Conservation (phyloP, 2,888 invertebrate species). For the Melanargia galathea region DNA sequence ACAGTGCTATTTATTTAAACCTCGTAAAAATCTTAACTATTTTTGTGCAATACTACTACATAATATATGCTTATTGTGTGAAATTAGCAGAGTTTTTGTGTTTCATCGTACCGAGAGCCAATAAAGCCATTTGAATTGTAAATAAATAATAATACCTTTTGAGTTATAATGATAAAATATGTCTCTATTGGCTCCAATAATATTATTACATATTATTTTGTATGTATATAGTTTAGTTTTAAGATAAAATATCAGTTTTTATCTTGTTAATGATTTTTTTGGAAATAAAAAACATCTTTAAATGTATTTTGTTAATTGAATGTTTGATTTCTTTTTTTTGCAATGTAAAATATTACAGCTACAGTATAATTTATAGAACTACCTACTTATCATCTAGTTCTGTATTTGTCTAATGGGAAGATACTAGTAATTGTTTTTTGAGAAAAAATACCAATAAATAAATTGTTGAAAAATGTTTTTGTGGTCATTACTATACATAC, state of each 20-base stretch:
- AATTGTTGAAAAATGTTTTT: too few relatives aligned
- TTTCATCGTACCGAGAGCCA: neutral
- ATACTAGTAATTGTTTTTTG: too few relatives aligned
- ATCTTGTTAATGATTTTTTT: neutral
- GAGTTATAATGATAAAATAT: too few relatives aligned
- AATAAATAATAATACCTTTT: neutral
- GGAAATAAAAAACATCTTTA: neutral
- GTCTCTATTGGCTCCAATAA: constrained; percentile 2
- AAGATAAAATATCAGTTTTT: neutral
- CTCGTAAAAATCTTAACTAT: constrained; percentile 6
- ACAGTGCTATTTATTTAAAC: constrained; percentile 3
- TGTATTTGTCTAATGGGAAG: too few relatives aligned
- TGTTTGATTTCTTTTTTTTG: neutral
- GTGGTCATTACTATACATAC: too few relatives aligned
- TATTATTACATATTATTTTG: neutral
- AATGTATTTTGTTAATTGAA: neutral
- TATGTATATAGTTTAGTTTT: constrained; percentile 4
- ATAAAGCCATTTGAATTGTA: neutral
- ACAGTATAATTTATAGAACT: neutral
- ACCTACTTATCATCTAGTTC: neutral
- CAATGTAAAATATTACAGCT: too few relatives aligned
- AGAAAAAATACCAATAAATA: too few relatives aligned
- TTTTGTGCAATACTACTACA: constrained; percentile 19
- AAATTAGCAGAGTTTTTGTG: constrained; percentile 9
- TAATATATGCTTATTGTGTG: neutral